A percentile compares a stretch with the other conserved stretches of the same genome.
These are phyloP conservation scores for Dilophus febrilis DNA, from an alignment of 2,888 invertebrate genomes.

Conservation along the genomic window DNA sequence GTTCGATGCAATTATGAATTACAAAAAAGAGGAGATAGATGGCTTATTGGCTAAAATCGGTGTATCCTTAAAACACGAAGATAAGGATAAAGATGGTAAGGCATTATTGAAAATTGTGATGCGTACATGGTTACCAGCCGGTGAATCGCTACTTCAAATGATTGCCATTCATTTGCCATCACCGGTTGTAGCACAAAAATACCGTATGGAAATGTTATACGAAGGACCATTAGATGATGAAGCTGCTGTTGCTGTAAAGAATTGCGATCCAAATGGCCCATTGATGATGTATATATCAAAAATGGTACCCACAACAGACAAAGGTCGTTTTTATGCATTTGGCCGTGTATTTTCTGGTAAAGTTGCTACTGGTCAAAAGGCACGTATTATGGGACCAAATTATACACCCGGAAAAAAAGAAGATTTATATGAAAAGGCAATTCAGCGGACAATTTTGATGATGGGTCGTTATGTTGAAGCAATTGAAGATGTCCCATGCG, in stretches of 20 bases:
- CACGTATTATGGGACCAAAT: slow-evolving; percentile 99
- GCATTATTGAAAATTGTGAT: slow-evolving; percentile 91
- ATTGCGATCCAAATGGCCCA: slow-evolving; percentile 90
- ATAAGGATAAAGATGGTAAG: slow-evolving; percentile 93
- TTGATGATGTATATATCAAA: slow-evolving; percentile 99
- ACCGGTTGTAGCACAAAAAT: slow-evolving; percentile 96
- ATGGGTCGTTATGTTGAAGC: slow-evolving; percentile 99
- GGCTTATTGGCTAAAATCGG: slow-evolving; percentile 77
- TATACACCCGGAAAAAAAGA: slow-evolving; percentile 96
- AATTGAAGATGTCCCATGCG: slow-evolving; percentile 97
- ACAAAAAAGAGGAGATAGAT: slow-evolving; percentile 87
- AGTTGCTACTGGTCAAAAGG: slow-evolving; percentile 78
- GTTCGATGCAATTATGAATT: slow-evolving; percentile 66
- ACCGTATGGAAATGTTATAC: slow-evolving; percentile 99
- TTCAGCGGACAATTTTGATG: slow-evolving; percentile 99
- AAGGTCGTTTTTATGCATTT: slow-evolving; percentile 99
- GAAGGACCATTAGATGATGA: slow-evolving; percentile 97
- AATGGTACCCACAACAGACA: slow-evolving; percentile 99
- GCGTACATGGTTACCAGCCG: slow-evolving; percentile 99
- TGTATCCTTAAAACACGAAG: slow-evolving; percentile 83
- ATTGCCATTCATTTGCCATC: slow-evolving; percentile 99
- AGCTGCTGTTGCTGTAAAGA: slow-evolving; percentile 79
- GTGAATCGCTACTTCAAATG: slow-evolving; percentile 99
- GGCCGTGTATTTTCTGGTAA: slow-evolving; percentile 99
- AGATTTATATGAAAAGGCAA: slow-evolving; percentile 96